phyloP scores from a whole-genome alignment of 2,113 vertebrate species.

The Apteryx owenii region DNA sequence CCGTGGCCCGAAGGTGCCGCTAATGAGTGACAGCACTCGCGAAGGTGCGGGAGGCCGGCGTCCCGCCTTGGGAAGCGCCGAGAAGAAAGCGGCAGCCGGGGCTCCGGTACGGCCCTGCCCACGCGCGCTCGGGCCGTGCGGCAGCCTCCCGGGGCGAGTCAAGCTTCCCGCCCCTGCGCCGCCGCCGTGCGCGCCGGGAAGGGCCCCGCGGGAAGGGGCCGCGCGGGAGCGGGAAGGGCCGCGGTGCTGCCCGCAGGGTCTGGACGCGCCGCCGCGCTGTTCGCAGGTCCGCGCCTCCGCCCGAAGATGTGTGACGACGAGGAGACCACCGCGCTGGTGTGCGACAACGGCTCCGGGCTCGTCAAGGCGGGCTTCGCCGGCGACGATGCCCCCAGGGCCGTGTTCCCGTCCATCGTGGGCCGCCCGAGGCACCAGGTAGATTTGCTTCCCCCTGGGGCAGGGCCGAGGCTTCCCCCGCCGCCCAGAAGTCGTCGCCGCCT shows the following conservation, averaged over 20 bases:
- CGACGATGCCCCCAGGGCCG: constrained; percentile 96
- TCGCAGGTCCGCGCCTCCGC: constrained; percentile 57
- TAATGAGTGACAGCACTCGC: background rate
- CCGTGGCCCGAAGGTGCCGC: background rate
- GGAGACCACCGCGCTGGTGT: constrained; percentile 97
- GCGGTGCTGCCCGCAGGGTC: background rate
- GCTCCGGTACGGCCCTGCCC: background rate
- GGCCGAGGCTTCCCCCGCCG: background rate
- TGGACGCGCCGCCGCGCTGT: background rate
- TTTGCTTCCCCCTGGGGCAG: background rate
- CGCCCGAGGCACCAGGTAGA: constrained; percentile 97
- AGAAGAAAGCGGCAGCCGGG: background rate
- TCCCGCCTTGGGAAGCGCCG: background rate
- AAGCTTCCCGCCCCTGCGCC: background rate
- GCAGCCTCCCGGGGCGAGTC: background rate
- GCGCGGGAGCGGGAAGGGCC: background rate
- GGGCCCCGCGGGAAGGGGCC: background rate
- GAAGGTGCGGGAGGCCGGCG: no score
- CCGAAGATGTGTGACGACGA: constrained; percentile 96
- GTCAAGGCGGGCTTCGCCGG: constrained; percentile 98
- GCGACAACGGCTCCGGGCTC: constrained; percentile 98
- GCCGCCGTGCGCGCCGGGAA: no score
- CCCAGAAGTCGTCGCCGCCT: no score
- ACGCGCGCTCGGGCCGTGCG: background rate
- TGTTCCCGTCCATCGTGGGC: constrained; percentile 98